A percentile compares a stretch with the other conserved stretches of the same genome.
Evolutionary conservation across 2,113 vertebrate genomes (phyloP).

Genomic region (Neolamprologus kungweensis): DNA sequence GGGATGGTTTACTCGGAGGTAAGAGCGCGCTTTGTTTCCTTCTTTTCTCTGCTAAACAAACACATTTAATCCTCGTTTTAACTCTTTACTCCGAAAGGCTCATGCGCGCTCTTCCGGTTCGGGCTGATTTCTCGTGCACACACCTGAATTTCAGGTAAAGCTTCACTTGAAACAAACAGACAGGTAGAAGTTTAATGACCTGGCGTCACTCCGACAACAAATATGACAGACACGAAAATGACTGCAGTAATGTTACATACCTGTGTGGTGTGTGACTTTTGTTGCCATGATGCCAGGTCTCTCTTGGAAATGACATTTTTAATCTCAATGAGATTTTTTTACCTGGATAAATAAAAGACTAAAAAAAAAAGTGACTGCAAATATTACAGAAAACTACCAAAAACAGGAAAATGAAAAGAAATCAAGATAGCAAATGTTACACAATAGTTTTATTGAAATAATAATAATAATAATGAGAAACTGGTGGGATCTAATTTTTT

Average conservation of each 20-base stretch:
- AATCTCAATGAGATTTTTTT: too few relatives aligned
- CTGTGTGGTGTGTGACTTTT: rapidly evolving
- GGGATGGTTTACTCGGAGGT: conserved; percentile 52
- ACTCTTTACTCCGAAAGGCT: neutral
- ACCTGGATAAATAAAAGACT: too few relatives aligned
- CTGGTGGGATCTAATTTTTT: neutral
- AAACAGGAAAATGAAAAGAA: neutral
- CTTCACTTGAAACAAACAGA: neutral
- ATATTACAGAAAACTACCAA: neutral
- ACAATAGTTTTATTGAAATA: neutral
- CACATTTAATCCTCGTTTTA: neutral
- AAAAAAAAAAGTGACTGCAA: neutral
- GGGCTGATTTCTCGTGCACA: too few relatives aligned
- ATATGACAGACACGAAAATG: neutral
- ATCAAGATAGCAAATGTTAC: neutral
- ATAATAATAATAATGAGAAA: neutral
- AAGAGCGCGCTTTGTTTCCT: neutral
- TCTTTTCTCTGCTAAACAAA: neutral
- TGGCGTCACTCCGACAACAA: neutral
- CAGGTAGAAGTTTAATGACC: neutral
- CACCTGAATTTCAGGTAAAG: neutral
- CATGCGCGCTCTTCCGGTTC: neutral
- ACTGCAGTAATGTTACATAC: neutral
- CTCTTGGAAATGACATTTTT: rapidly evolving
- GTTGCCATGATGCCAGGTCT: too few relatives aligned